Evolutionary conservation across 2,113 vertebrate genomes (phyloP).

Genomic region (Chaetops frenatus): DNA sequence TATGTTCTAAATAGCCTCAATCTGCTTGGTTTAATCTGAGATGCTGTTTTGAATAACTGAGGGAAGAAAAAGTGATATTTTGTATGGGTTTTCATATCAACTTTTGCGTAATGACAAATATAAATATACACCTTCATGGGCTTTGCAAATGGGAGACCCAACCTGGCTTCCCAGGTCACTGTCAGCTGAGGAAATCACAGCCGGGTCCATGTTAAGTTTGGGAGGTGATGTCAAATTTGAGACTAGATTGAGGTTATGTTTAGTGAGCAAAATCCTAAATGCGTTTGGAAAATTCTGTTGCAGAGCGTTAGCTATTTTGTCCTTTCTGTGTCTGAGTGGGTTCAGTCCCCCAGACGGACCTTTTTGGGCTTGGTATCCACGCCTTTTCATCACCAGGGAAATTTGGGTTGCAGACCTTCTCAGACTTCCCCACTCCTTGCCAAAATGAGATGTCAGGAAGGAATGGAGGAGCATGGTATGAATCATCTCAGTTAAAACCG

Average conservation of each 20-base stretch:
- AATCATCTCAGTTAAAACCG: neutral
- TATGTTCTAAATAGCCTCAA: neutral
- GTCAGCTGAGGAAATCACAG: neutral
- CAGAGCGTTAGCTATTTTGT: accelerated
- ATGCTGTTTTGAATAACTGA: neutral
- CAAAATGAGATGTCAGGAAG: neutral
- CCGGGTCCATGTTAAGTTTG: accelerated
- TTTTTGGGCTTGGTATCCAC: neutral
- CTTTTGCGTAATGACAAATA: neutral
- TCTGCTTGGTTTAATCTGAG: neutral
- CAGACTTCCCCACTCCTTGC: neutral
- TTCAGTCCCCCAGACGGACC: neutral
- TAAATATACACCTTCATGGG: accelerated
- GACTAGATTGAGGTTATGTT: neutral
- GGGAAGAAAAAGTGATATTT: neutral
- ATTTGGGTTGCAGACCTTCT: neutral
- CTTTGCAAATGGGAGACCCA: neutral
- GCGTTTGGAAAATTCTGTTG: neutral
- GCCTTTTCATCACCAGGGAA: neutral
- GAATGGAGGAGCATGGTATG: neutral
- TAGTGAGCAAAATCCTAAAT: neutral
- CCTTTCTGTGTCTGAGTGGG: neutral
- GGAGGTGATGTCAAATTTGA: neutral
- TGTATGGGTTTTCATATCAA: neutral
- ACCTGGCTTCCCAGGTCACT: neutral